These are phyloP conservation scores for Hyperoplus immaculatus DNA, from an alignment of 2,797 vertebrate genomes.

Conservation along the genomic window DNA sequence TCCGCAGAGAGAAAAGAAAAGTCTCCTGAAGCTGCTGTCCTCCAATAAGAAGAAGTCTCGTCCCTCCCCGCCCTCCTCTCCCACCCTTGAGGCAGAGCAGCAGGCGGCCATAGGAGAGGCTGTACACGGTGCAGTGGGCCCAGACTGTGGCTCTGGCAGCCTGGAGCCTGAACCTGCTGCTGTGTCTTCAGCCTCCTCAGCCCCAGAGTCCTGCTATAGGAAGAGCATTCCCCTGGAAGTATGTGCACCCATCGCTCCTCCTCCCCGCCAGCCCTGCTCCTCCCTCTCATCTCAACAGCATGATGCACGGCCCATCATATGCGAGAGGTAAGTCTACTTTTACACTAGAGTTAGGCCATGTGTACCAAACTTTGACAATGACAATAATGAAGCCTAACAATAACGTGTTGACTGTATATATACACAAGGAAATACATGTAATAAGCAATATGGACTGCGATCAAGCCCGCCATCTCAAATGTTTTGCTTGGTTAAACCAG, in stretches of 20 bases:
- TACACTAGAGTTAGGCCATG: too few relatives aligned
- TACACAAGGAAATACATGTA: too few relatives aligned
- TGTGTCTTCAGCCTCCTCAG: constrained; percentile 69
- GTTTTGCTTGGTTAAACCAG: too few relatives aligned
- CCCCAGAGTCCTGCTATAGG: constrained; percentile 83
- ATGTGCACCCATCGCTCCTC: constrained; percentile 90
- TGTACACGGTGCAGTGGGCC: constrained; percentile 90
- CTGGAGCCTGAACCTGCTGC: constrained; percentile 81
- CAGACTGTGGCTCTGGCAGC: constrained; percentile 79
- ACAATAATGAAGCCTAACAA: too few relatives aligned
- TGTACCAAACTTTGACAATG: too few relatives aligned
- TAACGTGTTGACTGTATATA: too few relatives aligned
- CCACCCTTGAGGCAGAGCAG: constrained; percentile 93
- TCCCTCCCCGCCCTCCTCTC: constrained; percentile 93
- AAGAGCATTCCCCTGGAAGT: constrained; percentile 88
- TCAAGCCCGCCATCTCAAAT: too few relatives aligned
- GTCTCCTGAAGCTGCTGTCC: constrained; percentile 95
- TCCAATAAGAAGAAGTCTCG: constrained; percentile 96
- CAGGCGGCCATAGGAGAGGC: constrained; percentile 83
- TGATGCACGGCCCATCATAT: constrained; percentile 93
- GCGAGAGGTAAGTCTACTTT: constrained; percentile 89
- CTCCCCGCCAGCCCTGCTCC: constrained; percentile 96
- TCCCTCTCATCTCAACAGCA: constrained; percentile 90
- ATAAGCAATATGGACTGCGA: too few relatives aligned
- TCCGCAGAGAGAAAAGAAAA: constrained; percentile 96